phyloP scores from a whole-genome alignment of 1,140 invertebrate species.

The Apis mellifera region DNA sequence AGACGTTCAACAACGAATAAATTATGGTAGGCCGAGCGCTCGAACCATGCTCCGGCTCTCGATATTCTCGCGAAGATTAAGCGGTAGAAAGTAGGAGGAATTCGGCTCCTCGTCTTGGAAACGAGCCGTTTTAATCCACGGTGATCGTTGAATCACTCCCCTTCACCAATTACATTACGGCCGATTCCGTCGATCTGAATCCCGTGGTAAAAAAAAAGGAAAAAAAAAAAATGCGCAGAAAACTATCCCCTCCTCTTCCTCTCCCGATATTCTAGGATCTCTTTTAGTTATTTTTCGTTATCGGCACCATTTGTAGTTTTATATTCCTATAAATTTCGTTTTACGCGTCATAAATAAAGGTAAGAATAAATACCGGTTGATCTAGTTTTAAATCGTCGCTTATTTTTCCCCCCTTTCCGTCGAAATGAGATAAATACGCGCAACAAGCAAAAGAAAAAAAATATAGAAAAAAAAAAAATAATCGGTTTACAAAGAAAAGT shows the following conservation, averaged over 20 bases:
- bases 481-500: no score
- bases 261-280: no score
- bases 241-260: no score
- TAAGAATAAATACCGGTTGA: no score
- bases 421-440: background rate
- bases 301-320: background rate
- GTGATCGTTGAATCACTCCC: conserved; percentile 18
- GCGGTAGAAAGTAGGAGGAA: conserved; percentile 32
- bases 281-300: no score
- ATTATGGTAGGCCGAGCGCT: background rate
- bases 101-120: conserved; percentile 21
- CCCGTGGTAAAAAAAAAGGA: background rate
- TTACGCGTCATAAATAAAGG: conserved; percentile 1
- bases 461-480: no score
- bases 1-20: conserved; percentile 15
- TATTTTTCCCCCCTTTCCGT: background rate
- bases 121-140: conserved; percentile 16
- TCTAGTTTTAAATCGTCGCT: background rate
- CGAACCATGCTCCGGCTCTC: background rate
- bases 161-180: conserved; percentile 17
- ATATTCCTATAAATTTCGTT: background rate
- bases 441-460: no score
- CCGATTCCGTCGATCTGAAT: background rate
- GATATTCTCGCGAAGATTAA: conserved; percentile 11
- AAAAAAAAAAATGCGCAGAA: background rate